Evolutionary conservation across 1,140 invertebrate species (phyloP).

Genomic region (Drosophila pruinosa): DNA sequence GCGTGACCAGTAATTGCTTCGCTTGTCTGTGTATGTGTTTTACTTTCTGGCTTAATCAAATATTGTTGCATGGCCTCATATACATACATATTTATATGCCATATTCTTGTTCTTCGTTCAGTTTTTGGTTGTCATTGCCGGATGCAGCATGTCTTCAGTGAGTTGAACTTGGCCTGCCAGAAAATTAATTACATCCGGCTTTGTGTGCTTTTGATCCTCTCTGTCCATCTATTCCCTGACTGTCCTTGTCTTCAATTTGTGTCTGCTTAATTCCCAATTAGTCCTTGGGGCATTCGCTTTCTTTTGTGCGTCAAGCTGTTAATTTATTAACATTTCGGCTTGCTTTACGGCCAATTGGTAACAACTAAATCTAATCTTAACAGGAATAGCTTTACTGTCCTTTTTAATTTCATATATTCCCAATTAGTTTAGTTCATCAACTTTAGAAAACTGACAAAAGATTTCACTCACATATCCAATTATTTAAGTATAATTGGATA

Average conservation of each 20-base stretch:
- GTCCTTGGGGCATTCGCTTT: constrained; percentile 37
- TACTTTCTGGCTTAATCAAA: constrained; percentile 67
- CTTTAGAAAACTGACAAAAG: neutral
- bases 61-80: constrained; percentile 46
- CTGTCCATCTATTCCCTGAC: neutral
- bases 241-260: constrained; percentile 51
- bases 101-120: neutral
- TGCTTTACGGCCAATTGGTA: neutral
- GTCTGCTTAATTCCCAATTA: constrained; percentile 71
- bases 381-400: no score
- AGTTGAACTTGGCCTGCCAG: constrained; percentile 19
- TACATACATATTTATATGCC: constrained; percentile 1
- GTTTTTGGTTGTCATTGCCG: constrained; percentile 28
- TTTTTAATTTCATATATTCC: neutral
- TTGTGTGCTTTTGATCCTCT: constrained; percentile 54
- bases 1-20: constrained; percentile 73
- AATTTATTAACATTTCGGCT: constrained; percentile 18
- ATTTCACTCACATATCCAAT: neutral
- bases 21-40: constrained; percentile 54
- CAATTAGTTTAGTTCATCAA: neutral
- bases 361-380: neutral
- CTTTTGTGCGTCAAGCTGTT: constrained; percentile 10
- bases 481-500: neutral
- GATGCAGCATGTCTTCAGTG: constrained; percentile 58
- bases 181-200: constrained; percentile 77